A percentile compares a stretch with the other conserved stretches of the same genome.
Conservation (phyloP, 2,888 invertebrate genomes). For the Plagodis pulveraria region DNA sequence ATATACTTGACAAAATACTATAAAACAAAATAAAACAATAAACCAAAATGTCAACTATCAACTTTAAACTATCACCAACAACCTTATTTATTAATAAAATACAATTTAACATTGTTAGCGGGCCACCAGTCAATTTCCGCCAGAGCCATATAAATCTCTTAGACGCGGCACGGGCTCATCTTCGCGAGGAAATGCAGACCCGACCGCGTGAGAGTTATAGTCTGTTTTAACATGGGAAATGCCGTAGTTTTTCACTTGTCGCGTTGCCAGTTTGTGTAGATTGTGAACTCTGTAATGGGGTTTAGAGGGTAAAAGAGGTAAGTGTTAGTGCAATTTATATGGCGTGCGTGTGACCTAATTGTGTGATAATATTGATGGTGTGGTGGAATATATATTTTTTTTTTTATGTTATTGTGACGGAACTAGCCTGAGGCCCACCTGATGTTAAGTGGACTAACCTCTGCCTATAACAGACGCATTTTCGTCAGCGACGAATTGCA, state of each 20-base stretch:
- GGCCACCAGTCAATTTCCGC: constrained; percentile 74
- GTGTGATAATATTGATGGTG: background rate
- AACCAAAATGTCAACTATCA: background rate
- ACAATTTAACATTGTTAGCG: constrained; percentile 33
- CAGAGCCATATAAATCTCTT: constrained; percentile 69
- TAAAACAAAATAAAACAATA: background rate
- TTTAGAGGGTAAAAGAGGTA: constrained; percentile 17
- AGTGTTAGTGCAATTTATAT: constrained; percentile 8
- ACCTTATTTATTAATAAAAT: constrained; percentile 34
- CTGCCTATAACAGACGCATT: too few relatives aligned
- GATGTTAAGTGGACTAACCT: too few relatives aligned
- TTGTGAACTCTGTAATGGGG: constrained; percentile 34
- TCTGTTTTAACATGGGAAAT: constrained; percentile 76
- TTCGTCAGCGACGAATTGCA: too few relatives aligned
- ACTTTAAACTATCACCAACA: constrained; percentile 13
- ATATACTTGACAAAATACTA: too few relatives aligned
- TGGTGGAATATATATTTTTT: too few relatives aligned
- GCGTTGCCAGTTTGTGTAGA: constrained; percentile 33
- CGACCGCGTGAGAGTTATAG: constrained; percentile 67
- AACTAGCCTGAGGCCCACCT: too few relatives aligned
- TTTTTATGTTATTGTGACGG: too few relatives aligned
- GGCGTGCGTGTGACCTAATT: constrained; percentile 3
- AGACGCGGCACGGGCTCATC: constrained; percentile 66
- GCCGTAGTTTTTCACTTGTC: constrained; percentile 71
- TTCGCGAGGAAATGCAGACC: constrained; percentile 72